Evolutionary conservation across 1,140 invertebrate genomes (phyloP), one percentile per base, ranked within the genome.

Genomic region (Leptopilina boulardi): DNA sequence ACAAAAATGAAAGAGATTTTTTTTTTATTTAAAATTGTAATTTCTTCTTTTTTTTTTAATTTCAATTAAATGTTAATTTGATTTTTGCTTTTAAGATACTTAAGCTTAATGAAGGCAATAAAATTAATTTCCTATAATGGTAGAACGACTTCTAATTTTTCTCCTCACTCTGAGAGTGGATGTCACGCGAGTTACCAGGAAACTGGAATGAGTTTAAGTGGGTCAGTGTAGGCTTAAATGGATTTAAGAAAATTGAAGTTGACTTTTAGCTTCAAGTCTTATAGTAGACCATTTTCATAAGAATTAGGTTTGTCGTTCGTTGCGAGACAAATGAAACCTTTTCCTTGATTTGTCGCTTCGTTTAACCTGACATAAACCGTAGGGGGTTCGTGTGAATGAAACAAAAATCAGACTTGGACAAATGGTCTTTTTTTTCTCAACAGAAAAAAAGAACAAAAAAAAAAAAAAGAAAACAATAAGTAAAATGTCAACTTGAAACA

Each of bases 191-290:
- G 2, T 21, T 26, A 13, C 56, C 23, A 11, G 10, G 56, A 59
- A 26, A 59, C 56, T 59, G 23, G 56, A 59, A 21, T n/a, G 56
- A 59, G 10, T 59, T 59, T 26, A 21, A 30, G 56, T 30, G 56
- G 59, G 59, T 66, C 59, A 66, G 26, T n/a, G 59, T 66, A 66
- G 26, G 59, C 59, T 66, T 66, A 66, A 30, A 66, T 26, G 59
- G 59, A 66, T 66, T 66, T 30, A n/a, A 66, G 59, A 66, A 66
- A 66, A 66, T 66, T 66, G 59, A 66, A 66, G 59, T 23, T 66
- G 59, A 66, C 59, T 34, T 66, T 66, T 66, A 66, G 59, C 59
- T 66, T 13, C 19, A n/a, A 26, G 23, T 11, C 56, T 59, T 59
- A 59, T 59, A 26, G 21, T 66, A 34, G 26, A n/a, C 13, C 59